Evolutionary conservation across 2,797 vertebrate genomes (phyloP), one percentile per base, ranked within the genome.

Genomic region (Notolepis coatsorum): DNA sequence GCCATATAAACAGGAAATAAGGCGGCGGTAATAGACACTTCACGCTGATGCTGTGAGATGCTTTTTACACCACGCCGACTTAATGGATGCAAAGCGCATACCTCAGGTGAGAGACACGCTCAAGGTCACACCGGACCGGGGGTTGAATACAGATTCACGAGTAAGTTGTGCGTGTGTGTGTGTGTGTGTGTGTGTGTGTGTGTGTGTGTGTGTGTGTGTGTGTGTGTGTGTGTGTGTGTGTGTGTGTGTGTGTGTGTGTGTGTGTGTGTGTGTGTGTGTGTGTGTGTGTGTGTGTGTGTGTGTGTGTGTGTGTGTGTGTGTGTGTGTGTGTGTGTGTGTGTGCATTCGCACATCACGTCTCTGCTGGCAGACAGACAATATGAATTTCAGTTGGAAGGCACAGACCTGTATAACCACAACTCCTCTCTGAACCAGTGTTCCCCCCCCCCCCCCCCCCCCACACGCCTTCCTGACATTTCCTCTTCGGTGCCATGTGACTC

Each of bases 1-100:
- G 90, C 88, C 90, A 86, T 89, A 89, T 92, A 90, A 92, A 92
- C 91, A 92, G 91, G 91, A 94, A 93, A 90, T 91, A 88, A 91
- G 90, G 87, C 77, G 84, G 81, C 86, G 83, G 85, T 90, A 92
- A 90, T 90, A 89, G 87, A 90, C 89, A 90, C 89, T 89, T 91
- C 84, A 91, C 79, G 84, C 84, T 86, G 90, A 86, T 88, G 84
- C 86, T 81, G 80, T 65, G 84, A 83, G 86, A 86, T 86, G 80
- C 57, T 88, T 53, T 86, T 86, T 88, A 86, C 80, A 87, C 78
- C 74, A 65, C 78, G 77, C 53, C 60, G 63, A 71, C 82, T 88
- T 88, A 88, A 90, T 90, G 78, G 82, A 90, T 89, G 88, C 86
- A 88, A 77, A 80, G 84, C 79, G 61, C 82, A 75, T 71, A 83